Percentiles rank a stretch among this genome's conserved stretches.
phyloP scores from a whole-genome alignment of 2,113 vertebrate genomes.

The Zeus faber region DNA sequence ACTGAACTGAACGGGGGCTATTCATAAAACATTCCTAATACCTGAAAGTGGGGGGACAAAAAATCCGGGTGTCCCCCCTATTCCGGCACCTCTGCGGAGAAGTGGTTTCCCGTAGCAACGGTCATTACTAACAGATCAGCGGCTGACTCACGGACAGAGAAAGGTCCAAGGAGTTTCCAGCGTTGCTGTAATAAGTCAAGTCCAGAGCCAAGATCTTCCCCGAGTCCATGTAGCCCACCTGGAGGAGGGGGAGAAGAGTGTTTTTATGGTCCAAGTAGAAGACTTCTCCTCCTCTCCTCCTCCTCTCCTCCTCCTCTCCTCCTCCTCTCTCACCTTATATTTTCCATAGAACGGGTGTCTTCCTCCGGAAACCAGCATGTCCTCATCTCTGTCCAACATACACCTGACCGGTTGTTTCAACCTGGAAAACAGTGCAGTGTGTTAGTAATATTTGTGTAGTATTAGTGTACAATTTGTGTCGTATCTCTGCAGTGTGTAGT shows the following conservation, averaged over 20 bases:
- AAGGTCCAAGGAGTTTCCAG: slow-evolving; percentile 86
- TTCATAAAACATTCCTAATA: no score
- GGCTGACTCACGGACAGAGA: slow-evolving; percentile 80
- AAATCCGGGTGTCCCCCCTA: no score
- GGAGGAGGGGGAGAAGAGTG: neutral
- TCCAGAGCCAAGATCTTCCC: slow-evolving; percentile 86
- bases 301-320: neutral
- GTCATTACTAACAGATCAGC: no score
- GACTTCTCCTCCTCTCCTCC: neutral
- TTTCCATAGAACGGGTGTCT: slow-evolving; percentile 88
- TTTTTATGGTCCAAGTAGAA: neutral
- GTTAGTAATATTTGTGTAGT: neutral
- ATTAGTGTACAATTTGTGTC: no score
- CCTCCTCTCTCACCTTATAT: slow-evolving; percentile 81
- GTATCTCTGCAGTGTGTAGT: slow-evolving; percentile 16
- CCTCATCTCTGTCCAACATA: slow-evolving; percentile 93
- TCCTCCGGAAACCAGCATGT: slow-evolving; percentile 93
- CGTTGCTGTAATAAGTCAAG: slow-evolving; percentile 84
- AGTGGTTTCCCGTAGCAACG: no score
- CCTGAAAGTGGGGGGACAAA: no score
- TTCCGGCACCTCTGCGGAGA: no score
- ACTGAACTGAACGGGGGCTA: no score
- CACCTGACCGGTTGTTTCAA: slow-evolving; percentile 84
- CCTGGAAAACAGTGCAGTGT: slow-evolving; percentile 58
- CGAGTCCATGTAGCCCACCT: slow-evolving; percentile 90